Conservation (phyloP, 2,888 invertebrate species). For the Tetragnatha montana region DNA sequence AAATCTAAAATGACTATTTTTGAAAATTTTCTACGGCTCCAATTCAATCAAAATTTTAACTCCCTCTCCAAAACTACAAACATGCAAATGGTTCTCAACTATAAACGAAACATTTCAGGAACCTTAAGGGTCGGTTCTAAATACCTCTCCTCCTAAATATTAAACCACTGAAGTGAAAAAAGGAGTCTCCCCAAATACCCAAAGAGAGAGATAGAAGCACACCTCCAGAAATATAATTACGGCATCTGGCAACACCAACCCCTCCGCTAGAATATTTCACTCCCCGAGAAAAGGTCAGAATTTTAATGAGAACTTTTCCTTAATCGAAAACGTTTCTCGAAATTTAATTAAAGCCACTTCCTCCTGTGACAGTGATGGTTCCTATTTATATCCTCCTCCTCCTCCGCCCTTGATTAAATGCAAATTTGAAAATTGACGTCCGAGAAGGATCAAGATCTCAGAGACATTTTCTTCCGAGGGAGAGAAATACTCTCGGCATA, state of each 20-base stretch:
- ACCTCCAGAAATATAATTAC: not conserved
- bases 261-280: conserved; percentile 14
- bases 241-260: conserved; percentile 8
- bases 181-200: not conserved
- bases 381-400: conserved; percentile 36
- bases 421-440: conserved; percentile 49
- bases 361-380: conserved; percentile 48
- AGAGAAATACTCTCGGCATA: not conserved
- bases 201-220: not conserved
- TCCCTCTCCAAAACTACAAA: no score
- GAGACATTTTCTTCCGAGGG: not conserved
- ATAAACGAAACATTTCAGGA: not conserved
- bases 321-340: conserved; percentile 55
- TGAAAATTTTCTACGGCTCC: no score
- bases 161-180: not conserved
- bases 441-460: not conserved
- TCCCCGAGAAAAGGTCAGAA: conserved; percentile 37
- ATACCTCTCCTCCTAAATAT: not conserved
- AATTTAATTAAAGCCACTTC: conserved; percentile 52
- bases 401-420: conserved; percentile 29
- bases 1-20: no score
- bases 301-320: conserved; percentile 39
- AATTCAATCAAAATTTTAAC: no score
- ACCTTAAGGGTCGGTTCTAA: not conserved
- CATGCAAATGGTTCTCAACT: no score